A percentile compares a stretch with the other conserved stretches of the same genome.
phyloP scores from a whole-genome alignment of 2,113 vertebrate species.

The Labeo rohita region DNA sequence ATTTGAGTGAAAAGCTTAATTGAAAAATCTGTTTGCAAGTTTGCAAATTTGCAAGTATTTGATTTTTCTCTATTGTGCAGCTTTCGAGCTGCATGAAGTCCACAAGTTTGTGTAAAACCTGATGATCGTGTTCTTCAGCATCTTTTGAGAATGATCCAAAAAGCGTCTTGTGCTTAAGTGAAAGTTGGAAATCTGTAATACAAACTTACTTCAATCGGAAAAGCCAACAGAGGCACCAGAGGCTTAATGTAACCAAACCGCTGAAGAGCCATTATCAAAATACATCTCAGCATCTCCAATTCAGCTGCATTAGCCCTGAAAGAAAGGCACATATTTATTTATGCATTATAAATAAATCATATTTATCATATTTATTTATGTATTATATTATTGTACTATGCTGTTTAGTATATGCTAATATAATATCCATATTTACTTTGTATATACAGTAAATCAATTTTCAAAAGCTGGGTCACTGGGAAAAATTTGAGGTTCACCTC shows the following conservation, averaged over 20 bases:
- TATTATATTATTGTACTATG: neutral
- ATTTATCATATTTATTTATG: neutral
- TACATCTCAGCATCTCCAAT: slow-evolving; percentile 82
- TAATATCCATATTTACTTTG: neutral
- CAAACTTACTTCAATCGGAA: slow-evolving; percentile 78
- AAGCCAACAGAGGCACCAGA: slow-evolving; percentile 64
- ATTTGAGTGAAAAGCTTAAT: neutral
- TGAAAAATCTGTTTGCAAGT: neutral
- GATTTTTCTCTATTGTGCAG: neutral
- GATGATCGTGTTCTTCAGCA: neutral
- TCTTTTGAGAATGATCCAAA: neutral
- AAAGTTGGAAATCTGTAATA: neutral
- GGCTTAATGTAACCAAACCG: slow-evolving; percentile 69
- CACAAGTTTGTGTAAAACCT: neutral
- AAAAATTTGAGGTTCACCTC: neutral
- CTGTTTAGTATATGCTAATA: neutral
- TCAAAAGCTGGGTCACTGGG: neutral
- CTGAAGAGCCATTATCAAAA: slow-evolving; percentile 70
- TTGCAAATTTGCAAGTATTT: neutral
- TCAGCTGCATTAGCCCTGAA: slow-evolving; percentile 75
- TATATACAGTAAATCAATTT: neutral
- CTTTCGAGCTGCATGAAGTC: neutral
- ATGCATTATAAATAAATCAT: too few species aligned
- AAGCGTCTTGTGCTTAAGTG: neutral
- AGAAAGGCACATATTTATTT: neutral